Percentiles rank a stretch among this genome's conserved stretches.
These are phyloP conservation scores for Ennomos erosarius DNA, from an alignment of 2,888 invertebrate genomes.

Conservation along the genomic window DNA sequence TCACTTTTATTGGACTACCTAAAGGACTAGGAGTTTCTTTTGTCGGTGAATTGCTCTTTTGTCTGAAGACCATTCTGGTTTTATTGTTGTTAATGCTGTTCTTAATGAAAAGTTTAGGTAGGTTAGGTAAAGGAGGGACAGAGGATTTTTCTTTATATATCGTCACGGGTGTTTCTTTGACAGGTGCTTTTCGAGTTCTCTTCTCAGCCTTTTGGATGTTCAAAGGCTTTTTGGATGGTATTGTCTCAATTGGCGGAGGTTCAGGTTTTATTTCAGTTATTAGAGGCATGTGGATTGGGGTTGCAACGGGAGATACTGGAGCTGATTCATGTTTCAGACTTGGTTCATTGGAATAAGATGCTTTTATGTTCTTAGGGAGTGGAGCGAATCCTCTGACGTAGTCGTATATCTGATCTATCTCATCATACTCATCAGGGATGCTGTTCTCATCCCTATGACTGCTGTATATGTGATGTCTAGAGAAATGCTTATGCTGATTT, in stretches of 20 bases:
- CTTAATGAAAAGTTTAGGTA: slow-evolving; percentile 92
- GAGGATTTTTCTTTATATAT: slow-evolving; percentile 86
- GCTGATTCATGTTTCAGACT: slow-evolving; percentile 81
- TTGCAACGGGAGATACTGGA: slow-evolving; percentile 83
- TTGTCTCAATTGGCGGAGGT: slow-evolving; percentile 96
- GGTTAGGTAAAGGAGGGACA: slow-evolving; percentile 80
- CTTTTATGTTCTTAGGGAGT: slow-evolving; percentile 91
- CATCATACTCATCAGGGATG: slow-evolving; percentile 94
- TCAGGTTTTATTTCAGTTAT: slow-evolving; percentile 90
- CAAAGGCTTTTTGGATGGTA: slow-evolving; percentile 91
- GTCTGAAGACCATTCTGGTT: slow-evolving; percentile 87
- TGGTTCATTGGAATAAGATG: slow-evolving; percentile 85
- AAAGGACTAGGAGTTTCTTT: slow-evolving; percentile 89
- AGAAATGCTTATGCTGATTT: slow-evolving; percentile 82
- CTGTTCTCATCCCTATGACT: slow-evolving; percentile 88
- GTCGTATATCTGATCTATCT: slow-evolving; percentile 98
- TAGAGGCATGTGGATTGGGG: slow-evolving; percentile 82
- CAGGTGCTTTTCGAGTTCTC: slow-evolving; percentile 88
- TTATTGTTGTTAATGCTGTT: slow-evolving; percentile 88
- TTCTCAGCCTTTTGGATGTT: slow-evolving; percentile 88
- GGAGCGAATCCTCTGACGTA: slow-evolving; percentile 97
- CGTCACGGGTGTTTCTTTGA: slow-evolving; percentile 83
- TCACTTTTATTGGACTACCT: slow-evolving; percentile 79
- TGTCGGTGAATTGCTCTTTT: slow-evolving; percentile 89
- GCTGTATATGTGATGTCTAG: slow-evolving; percentile 82